Evolutionary conservation across 2,113 vertebrate genomes (phyloP).

Genomic region (Paratilapia polleni): DNA sequence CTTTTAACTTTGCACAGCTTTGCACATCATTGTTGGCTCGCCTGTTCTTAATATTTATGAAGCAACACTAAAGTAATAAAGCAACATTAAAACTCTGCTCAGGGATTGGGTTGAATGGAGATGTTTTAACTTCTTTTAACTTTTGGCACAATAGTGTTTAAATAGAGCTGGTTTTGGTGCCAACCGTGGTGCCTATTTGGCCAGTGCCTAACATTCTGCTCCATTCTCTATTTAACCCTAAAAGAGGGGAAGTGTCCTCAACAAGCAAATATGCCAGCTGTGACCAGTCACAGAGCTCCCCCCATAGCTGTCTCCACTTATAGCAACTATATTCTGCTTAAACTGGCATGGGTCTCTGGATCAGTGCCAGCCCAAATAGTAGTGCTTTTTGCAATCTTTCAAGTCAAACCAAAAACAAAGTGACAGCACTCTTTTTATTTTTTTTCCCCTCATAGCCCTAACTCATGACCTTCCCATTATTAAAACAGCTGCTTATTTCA

Average conservation of each 20-base stretch:
- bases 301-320: background rate
- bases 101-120: conserved; percentile 25
- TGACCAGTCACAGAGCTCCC: conserved; percentile 38
- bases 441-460: conserved; percentile 16
- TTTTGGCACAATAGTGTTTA: conserved; percentile 28
- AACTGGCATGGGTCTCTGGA: conserved; percentile 11
- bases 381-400: conserved; percentile 24
- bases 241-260: conserved; percentile 66
- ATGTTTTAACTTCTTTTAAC: conserved; percentile 31
- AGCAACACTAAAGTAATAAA: conserved; percentile 47
- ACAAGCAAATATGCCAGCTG: conserved; percentile 66
- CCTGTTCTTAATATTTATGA: conserved; percentile 41
- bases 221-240: conserved; percentile 2
- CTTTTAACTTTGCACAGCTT: conserved; percentile 26
- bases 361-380: background rate
- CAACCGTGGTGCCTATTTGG: conserved; percentile 56
- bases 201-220: conserved; percentile 7
- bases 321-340: conserved; percentile 21
- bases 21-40: conserved; percentile 18
- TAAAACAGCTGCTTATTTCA: conserved; percentile 53
- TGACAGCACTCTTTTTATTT: background rate
- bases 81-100: conserved; percentile 40
- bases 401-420: conserved; percentile 48
- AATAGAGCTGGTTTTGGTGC: conserved; percentile 26
- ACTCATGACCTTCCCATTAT: conserved; percentile 24